Conservation (phyloP, 2,113 vertebrate species). For the Mugil cephalus region DNA sequence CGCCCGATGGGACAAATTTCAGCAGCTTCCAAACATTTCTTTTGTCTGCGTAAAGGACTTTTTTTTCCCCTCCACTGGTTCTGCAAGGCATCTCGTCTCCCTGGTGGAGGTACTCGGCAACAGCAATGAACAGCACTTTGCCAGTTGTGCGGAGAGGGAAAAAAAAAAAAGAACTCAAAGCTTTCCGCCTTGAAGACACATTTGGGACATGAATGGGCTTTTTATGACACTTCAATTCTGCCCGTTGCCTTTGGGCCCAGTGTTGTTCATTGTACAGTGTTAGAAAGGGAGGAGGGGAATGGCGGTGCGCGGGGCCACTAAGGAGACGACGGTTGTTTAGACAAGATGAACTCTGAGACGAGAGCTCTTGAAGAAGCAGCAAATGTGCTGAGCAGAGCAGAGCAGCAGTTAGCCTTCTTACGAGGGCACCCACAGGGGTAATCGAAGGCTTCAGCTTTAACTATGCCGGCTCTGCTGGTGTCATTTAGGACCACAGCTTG, state of each 20-base stretch:
- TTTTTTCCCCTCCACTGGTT: constrained; percentile 40
- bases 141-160: constrained; percentile 41
- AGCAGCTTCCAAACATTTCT: constrained; percentile 58
- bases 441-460: constrained; percentile 66
- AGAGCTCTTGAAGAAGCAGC: constrained; percentile 52
- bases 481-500: constrained; percentile 60
- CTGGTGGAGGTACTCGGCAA: constrained; percentile 50
- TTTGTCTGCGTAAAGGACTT: constrained; percentile 53
- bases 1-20: constrained; percentile 60
- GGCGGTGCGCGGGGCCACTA: constrained; percentile 44
- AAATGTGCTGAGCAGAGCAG: constrained; percentile 77
- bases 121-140: constrained; percentile 52
- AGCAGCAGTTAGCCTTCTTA: constrained; percentile 64
- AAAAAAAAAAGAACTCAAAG: constrained; percentile 37
- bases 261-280: constrained; percentile 57
- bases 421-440: constrained; percentile 56
- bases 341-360: constrained; percentile 61
- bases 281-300: constrained; percentile 52
- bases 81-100: constrained; percentile 47
- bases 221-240: constrained; percentile 78
- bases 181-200: constrained; percentile 68
- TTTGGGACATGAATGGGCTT: constrained; percentile 73
- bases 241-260: constrained; percentile 57
- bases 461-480: constrained; percentile 47
- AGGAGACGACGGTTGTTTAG: constrained; percentile 68